Percentiles rank a stretch among this genome's conserved stretches.
Evolutionary conservation across 2,113 vertebrate genomes (phyloP).

Genomic region (Leptodactylus fuscus): DNA sequence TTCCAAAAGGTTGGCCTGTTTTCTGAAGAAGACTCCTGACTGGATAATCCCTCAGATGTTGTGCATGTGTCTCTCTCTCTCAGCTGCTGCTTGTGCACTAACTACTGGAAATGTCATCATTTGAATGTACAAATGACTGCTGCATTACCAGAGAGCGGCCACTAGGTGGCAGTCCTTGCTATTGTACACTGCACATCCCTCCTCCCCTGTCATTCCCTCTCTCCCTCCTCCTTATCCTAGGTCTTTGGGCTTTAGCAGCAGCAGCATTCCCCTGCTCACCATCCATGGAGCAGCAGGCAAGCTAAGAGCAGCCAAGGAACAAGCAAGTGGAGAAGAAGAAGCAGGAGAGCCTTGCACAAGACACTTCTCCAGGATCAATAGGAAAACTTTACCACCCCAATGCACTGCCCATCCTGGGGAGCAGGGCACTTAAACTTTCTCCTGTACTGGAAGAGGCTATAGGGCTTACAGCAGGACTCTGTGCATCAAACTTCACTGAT

Average conservation of each 20-base stretch:
- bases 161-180: slow-evolving; percentile 12
- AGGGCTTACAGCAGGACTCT: background rate
- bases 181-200: background rate
- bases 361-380: background rate
- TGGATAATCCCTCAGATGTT: background rate
- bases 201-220: slow-evolving; percentile 19
- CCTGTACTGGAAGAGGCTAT: slow-evolving; percentile 5
- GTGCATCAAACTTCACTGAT: slow-evolving; percentile 27
- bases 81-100: background rate
- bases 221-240: slow-evolving; percentile 32
- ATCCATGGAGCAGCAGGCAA: slow-evolving; percentile 45
- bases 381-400: slow-evolving; percentile 39
- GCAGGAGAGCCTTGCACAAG: background rate
- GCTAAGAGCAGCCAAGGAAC: slow-evolving; percentile 15
- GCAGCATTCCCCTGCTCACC: slow-evolving; percentile 51
- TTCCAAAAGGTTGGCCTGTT: background rate
- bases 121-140: background rate
- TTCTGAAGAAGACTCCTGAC: background rate
- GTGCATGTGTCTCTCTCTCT: background rate
- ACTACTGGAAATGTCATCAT: background rate
- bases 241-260: slow-evolving; percentile 29
- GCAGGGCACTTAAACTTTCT: slow-evolving; percentile 54
- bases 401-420: slow-evolving; percentile 16
- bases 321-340: slow-evolving; percentile 1
- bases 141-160: background rate